Conservation (phyloP, 37 sponge, comb jelly and placozoan genomes). For the Agelas oroides region DNA sequence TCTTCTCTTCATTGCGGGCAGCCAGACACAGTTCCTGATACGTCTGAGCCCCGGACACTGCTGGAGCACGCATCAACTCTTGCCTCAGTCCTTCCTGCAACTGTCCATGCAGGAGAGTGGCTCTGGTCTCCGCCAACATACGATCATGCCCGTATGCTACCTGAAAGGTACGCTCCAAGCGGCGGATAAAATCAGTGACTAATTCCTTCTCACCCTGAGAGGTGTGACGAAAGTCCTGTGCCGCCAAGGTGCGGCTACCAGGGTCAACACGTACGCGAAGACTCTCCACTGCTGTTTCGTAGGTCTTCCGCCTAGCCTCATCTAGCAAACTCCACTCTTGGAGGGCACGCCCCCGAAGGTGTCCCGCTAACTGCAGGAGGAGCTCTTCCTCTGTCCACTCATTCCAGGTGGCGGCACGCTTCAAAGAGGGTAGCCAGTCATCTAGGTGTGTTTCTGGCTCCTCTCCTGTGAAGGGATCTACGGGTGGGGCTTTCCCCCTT, state of each 20-base stretch:
- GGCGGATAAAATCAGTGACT: slow-evolving; percentile 38
- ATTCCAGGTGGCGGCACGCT: slow-evolving; percentile 48
- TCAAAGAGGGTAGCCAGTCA: slow-evolving; percentile 55
- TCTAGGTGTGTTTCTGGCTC: slow-evolving; percentile 42
- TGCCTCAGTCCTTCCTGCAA: slow-evolving; percentile 7
- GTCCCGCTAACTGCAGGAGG: slow-evolving; percentile 68
- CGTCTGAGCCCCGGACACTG: slow-evolving; percentile 8
- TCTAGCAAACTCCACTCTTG: slow-evolving; percentile 66
- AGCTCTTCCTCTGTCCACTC: slow-evolving; percentile 53
- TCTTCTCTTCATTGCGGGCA: neutral
- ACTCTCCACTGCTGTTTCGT: neutral
- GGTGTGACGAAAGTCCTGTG: slow-evolving; percentile 51
- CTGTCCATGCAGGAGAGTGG: slow-evolving; percentile 6
- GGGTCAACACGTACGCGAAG: slow-evolving; percentile 31
- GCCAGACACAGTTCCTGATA: slow-evolving; percentile 1
- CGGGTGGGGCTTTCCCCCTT: slow-evolving; percentile 26
- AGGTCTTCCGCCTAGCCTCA: neutral
- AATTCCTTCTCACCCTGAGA: slow-evolving; percentile 28
- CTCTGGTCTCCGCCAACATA: neutral
- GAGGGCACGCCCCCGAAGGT: slow-evolving; percentile 49
- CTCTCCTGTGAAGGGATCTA: slow-evolving; percentile 56
- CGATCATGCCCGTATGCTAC: slow-evolving; percentile 2
- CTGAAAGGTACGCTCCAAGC: too few relatives aligned
- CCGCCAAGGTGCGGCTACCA: slow-evolving; percentile 30
- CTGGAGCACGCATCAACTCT: neutral